phyloP scores from a whole-genome alignment of 2,113 vertebrate genomes.

The Dipodomys stephensi region DNA sequence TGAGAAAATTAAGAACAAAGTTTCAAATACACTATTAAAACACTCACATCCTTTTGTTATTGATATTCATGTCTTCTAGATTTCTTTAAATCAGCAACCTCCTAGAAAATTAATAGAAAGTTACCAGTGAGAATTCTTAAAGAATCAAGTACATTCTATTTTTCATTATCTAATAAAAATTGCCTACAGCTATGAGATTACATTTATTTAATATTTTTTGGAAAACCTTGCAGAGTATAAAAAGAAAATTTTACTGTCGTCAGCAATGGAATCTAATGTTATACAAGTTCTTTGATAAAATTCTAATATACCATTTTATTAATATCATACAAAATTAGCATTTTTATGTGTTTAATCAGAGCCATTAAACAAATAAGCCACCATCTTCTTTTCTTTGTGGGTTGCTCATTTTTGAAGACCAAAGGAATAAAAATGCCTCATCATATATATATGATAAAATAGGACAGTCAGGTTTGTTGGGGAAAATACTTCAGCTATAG shows the following conservation, averaged over 20 bases:
- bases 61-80: too few species aligned
- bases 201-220: background rate
- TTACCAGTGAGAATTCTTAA: background rate
- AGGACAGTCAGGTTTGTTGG: background rate
- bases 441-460: conserved; percentile 14
- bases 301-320: conserved; percentile 20
- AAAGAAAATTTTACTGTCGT: background rate
- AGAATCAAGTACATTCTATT: background rate
- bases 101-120: too few species aligned
- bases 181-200: background rate
- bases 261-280: conserved; percentile 10
- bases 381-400: background rate
- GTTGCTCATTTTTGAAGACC: background rate
- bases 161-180: conserved; percentile 43
- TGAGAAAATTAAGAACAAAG: background rate
- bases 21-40: too few species aligned
- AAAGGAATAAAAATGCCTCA: conserved; percentile 9
- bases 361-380: background rate
- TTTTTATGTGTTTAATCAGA: background rate
- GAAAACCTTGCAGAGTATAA: background rate
- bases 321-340: conserved; percentile 34
- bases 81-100: too few species aligned
- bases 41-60: too few species aligned
- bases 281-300: conserved; percentile 49
- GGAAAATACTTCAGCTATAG: conserved; percentile 42